Evolutionary conservation across 1,140 invertebrate genomes (phyloP), one percentile per base, ranked within the genome.

Genomic region (Lepidurus packardi): DNA sequence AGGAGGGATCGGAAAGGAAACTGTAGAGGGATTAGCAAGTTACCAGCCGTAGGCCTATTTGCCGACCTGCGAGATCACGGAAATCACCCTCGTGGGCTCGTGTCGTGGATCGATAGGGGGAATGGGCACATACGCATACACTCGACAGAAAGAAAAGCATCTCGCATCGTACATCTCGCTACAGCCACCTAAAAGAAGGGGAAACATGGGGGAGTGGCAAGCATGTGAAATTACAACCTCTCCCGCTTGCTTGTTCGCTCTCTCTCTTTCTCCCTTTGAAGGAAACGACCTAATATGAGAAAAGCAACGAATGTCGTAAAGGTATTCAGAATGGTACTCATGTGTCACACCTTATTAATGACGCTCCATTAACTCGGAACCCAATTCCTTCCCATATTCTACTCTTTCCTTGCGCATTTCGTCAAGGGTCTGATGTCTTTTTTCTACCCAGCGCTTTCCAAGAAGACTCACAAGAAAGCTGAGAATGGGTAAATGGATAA

Each of bases 291-390:
- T 21, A 65, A 65, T 65, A 65, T 65, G 53, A 65, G 53, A 7
- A 65, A 65, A 65, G 53, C 53, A 65, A 65, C 53, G 53, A 65
- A 65, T 65, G 53, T 65, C 53, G 53, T 65, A 21, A 65, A 65
- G 53, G 53, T 65, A 65, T 65, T 65, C 53, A 65, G 16, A 65
- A 21, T 65, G 53, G 53, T 21, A 8, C 16, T n/a, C 53, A 65
- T 65, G 53, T 65, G 53, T 65, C 53, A 65, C 53, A 65, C 53
- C 53, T 13, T 65, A 65, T 65, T 65, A 65, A 65, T 65, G 53
- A 65, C 53, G 53, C 53, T 65, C 8, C 53, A 65, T 65, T 65
- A 65, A 21, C 53, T n/a, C 10, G 16, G 7, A 65, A 65, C 53
- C 53, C 53, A 9, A 65, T 13, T 65, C 34, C 2, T 34, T 34